Base-by-base conservation (phyloP, 2,888 invertebrate genomes). In the Hydrotaea cyrtoneurina region DNA sequence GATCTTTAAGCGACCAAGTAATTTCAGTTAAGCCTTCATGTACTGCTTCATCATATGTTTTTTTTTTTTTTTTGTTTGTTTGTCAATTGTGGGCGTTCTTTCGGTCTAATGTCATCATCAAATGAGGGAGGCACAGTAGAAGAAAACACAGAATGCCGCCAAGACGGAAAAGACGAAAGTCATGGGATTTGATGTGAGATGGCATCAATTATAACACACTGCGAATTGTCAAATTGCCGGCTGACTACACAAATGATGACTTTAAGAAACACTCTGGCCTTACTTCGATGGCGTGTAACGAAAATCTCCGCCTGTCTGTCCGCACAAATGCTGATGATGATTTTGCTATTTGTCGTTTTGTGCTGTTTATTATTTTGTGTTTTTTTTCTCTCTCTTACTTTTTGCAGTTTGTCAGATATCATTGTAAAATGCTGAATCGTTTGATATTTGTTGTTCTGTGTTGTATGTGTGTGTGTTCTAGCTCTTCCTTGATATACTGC, bases 121-220 rank as follows among this genome's bases (percentile, higher is more conserved):
- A 85, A 82, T 79, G 31, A 19, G 23, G 21, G 10, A 66, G 8
- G 59, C 15, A 13, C 73, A 23, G 57, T n/a, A 7, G 4, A 23
- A 21, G 15, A 36, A 78, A 62, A n/a, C n/a, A n/a, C 53, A 2
- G 31, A 31, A 31, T 39, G 39, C 39, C 39, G 39, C 13, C 50
- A 43, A 21, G 23, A 55, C 1, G 21, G 17, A 82, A 39, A 46
- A 55, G 59, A 19, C 57, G 62, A 76, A 53, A 53, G 77, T 69
- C 69, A 75, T 75, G 62, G 31, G 43, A 26, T 13, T 78, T 78
- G 86, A 78, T 88, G 88, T 86, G 89, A 86, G 89, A 90, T 90
- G 89, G 88, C 90, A 90, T 89, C 91, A 90, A 90, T 90, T 90
- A 90, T 90, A 91, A 90, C 87, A 80, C 86, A 26, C 31, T 50